phyloP scores from a whole-genome alignment of 2,113 vertebrate species.

The Pedionomus torquatus region DNA sequence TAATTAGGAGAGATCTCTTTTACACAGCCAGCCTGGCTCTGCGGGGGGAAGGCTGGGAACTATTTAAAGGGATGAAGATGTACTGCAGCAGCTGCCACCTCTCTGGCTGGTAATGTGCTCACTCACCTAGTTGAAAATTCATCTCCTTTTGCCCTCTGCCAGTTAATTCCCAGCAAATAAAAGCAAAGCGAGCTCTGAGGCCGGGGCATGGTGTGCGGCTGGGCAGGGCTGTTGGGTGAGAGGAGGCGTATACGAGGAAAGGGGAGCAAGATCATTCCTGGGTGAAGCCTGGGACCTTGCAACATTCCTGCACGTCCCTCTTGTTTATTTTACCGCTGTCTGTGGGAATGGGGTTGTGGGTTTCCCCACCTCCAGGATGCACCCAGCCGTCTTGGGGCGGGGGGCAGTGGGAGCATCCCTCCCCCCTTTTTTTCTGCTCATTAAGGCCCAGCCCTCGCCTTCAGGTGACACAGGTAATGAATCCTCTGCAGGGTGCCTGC shows the following conservation, averaged over 20 bases:
- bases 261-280: accelerated
- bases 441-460: conserved; percentile 59
- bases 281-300: background rate
- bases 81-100: conserved; percentile 20
- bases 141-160: conserved; percentile 38
- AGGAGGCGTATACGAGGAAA: background rate
- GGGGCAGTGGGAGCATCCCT: background rate
- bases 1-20: conserved; percentile 65
- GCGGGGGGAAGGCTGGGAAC: background rate
- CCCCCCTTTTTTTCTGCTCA: background rate
- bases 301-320: accelerated
- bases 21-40: conserved; percentile 27
- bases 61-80: conserved; percentile 62
- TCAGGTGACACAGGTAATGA: conserved; percentile 72
- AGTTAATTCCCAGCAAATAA: background rate
- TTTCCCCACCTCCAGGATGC: background rate
- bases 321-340: background rate
- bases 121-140: conserved; percentile 12
- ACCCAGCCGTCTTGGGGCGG: background rate
- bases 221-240: background rate
- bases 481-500: conserved; percentile 66
- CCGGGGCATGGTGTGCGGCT: background rate
- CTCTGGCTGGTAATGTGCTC: background rate
- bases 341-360: background rate
- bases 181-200: background rate